Conservation (phyloP, 1,140 invertebrate genomes). For the Colletes latitarsis region DNA sequence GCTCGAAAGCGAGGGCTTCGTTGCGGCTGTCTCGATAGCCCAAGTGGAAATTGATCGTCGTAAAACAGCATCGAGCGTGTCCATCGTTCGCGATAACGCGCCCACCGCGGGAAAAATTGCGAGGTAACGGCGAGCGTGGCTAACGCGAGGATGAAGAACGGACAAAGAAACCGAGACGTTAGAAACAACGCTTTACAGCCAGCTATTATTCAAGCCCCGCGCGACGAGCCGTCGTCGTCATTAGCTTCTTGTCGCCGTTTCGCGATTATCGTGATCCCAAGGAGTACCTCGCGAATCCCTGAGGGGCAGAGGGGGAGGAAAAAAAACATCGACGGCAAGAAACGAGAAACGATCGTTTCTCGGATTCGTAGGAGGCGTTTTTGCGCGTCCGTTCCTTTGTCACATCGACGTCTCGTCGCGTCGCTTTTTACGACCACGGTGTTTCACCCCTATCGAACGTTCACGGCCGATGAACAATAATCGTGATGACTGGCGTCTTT, state of each 20-base stretch:
- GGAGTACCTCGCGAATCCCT: not conserved
- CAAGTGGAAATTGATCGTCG: conserved; percentile 27
- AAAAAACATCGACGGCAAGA: not conserved
- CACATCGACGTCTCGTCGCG: conserved; percentile 34
- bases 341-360: conserved; percentile 15
- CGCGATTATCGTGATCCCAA: conserved; percentile 50
- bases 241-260: conserved; percentile 42
- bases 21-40: not conserved
- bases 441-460: conserved; percentile 42
- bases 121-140: not conserved
- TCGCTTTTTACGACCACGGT: conserved; percentile 1
- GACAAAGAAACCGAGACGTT: not conserved
- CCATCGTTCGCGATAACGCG: not conserved
- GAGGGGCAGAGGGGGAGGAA: not conserved
- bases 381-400: conserved; percentile 15
- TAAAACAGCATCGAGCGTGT: conserved; percentile 30
- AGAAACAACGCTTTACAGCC: conserved; percentile 4
- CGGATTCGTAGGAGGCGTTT: conserved; percentile 13
- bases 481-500: conserved; percentile 37
- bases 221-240: conserved; percentile 12
- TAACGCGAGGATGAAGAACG: not conserved
- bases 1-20: conserved; percentile 4
- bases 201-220: conserved; percentile 36
- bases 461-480: conserved; percentile 60
- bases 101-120: not conserved